A percentile compares a stretch with the other conserved stretches of the same genome.
These are phyloP conservation scores for Melospiza georgiana DNA, from an alignment of 2,113 vertebrate species.

Conservation along the genomic window DNA sequence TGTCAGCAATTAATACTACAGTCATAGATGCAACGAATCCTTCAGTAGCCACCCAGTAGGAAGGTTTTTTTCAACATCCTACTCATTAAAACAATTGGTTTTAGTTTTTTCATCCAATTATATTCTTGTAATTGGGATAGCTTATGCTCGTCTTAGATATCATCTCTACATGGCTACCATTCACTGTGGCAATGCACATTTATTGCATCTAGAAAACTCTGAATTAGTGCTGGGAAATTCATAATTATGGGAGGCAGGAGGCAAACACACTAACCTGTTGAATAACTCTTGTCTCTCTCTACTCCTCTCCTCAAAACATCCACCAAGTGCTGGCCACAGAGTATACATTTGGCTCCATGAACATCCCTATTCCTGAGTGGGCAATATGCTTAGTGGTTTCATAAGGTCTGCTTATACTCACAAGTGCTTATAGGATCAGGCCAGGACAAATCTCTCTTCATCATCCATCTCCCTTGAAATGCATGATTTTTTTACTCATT, in stretches of 20 bases:
- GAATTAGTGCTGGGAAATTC: background rate
- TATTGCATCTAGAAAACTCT: background rate
- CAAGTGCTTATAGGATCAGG: background rate
- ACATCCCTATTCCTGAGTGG: background rate
- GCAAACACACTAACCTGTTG: background rate
- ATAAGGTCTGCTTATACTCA: background rate
- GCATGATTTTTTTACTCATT: background rate
- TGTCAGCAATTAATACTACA: background rate
- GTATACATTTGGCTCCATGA: background rate
- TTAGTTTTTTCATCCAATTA: background rate
- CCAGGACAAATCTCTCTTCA: background rate
- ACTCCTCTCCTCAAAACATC: background rate
- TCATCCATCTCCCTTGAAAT: background rate
- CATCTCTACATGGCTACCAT: background rate
- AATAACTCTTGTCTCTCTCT: background rate
- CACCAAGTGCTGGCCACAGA: background rate
- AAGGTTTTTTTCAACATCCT: background rate
- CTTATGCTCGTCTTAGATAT: background rate
- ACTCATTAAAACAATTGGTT: background rate
- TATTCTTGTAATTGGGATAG: background rate
- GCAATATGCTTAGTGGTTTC: background rate
- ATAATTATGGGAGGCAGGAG: background rate
- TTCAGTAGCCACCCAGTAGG: background rate
- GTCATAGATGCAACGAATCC: background rate
- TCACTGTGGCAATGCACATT: background rate